A percentile compares a stretch with the other conserved stretches of the same genome.
Evolutionary conservation across 2,888 invertebrate genomes (phyloP).

Genomic region (Mactromeris polynyma): DNA sequence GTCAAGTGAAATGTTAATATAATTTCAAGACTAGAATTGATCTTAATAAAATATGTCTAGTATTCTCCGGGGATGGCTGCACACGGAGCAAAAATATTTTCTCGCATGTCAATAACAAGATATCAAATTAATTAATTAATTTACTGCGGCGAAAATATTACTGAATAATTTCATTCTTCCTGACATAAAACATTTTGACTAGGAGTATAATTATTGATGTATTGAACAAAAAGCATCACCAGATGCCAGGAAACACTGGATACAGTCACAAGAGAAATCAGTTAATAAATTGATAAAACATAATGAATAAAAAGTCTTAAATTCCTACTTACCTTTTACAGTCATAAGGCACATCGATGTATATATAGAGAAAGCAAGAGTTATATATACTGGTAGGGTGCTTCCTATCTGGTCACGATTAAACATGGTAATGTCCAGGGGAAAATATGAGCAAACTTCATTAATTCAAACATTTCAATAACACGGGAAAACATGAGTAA

Average conservation of each 20-base stretch:
- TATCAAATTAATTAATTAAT: background rate
- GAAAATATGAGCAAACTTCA: background rate
- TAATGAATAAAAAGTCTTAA: background rate
- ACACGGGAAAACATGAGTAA: background rate
- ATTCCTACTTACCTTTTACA: slow-evolving; percentile 2
- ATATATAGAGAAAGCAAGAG: background rate
- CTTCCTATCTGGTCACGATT: background rate
- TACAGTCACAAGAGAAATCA: background rate
- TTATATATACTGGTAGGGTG: background rate
- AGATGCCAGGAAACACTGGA: background rate
- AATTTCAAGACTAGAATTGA: background rate
- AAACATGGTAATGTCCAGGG: slow-evolving; percentile 14
- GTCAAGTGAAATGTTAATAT: background rate
- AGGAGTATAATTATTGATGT: background rate
- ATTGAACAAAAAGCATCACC: background rate
- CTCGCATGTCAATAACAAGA: background rate
- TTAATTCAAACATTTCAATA: slow-evolving; percentile 16
- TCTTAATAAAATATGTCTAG: background rate
- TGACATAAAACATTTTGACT: background rate
- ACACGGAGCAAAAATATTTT: background rate
- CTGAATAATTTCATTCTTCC: background rate
- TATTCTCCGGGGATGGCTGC: background rate
- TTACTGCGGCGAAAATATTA: background rate
- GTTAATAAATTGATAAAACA: background rate
- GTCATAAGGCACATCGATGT: slow-evolving; percentile 3